These are phyloP conservation scores for Chrysomela aeneicollis DNA, from an alignment of 2,888 invertebrate species.

Conservation along the genomic window DNA sequence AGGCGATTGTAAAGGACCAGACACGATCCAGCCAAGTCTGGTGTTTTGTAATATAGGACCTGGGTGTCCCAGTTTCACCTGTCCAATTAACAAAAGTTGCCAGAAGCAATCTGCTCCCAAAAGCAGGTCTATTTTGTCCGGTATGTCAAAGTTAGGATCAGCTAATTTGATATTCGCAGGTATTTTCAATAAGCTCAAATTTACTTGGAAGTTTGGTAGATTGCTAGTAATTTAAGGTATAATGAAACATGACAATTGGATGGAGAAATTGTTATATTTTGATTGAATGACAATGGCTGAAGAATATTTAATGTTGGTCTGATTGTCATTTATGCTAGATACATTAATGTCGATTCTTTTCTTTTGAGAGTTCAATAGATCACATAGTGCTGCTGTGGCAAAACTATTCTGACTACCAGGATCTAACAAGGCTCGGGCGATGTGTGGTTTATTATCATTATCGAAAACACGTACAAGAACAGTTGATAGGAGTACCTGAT, in stretches of 20 bases:
- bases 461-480: neutral
- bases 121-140: slow-evolving; percentile 16
- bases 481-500: neutral
- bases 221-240: neutral
- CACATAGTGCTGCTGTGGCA: neutral
- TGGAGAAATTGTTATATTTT: neutral
- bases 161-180: slow-evolving; percentile 29
- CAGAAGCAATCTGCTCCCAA: slow-evolving; percentile 31
- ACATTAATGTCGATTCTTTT: neutral
- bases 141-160: slow-evolving; percentile 25
- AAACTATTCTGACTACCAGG: neutral
- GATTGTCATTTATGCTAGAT: neutral
- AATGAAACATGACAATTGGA: neutral
- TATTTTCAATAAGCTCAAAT: slow-evolving; percentile 9
- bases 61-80: too few relatives aligned
- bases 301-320: neutral
- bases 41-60: slow-evolving; percentile 35
- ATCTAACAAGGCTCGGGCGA: neutral
- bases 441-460: neutral
- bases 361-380: neutral
- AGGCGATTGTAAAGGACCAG: slow-evolving; percentile 1
- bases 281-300: neutral
- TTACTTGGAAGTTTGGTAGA: slow-evolving; percentile 14
- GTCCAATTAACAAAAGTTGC: too few relatives aligned
- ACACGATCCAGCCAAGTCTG: slow-evolving; percentile 27